A percentile compares a stretch with the other conserved stretches of the same genome.
Conservation (phyloP, 2,797 vertebrate genomes). For the Platalea minor region DNA sequence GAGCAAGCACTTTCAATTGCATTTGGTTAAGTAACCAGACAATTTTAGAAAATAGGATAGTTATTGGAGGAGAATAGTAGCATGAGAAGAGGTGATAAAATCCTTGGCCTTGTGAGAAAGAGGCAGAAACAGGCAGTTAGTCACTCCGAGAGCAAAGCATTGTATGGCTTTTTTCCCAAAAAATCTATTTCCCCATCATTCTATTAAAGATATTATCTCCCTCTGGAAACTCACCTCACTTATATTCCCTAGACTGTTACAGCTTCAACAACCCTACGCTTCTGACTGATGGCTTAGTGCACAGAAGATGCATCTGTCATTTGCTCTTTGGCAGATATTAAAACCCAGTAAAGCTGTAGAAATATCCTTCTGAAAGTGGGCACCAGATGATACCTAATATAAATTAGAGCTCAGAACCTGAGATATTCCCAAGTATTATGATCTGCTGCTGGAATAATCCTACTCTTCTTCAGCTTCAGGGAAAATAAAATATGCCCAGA, state of each 20-base stretch:
- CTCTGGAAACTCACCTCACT: slow-evolving; percentile 40
- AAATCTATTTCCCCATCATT: slow-evolving; percentile 28
- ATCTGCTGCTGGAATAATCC: neutral
- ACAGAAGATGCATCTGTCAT: slow-evolving; percentile 11
- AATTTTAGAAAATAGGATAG: neutral
- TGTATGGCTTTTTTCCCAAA: neutral
- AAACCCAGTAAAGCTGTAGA: slow-evolving; percentile 8
- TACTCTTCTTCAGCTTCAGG: neutral
- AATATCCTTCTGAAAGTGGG: slow-evolving; percentile 21
- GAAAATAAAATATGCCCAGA: neutral
- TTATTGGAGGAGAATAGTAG: neutral
- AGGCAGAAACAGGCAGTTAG: neutral
- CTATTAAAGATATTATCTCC: slow-evolving; percentile 47
- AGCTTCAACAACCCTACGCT: neutral
- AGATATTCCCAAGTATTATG: neutral
- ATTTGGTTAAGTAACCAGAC: neutral
- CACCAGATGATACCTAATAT: slow-evolving; percentile 1
- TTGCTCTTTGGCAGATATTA: slow-evolving; percentile 43
- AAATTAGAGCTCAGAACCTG: neutral
- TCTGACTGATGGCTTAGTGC: slow-evolving; percentile 30
- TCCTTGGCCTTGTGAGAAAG: neutral
- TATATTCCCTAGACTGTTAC: slow-evolving; percentile 1
- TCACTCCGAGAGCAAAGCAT: neutral
- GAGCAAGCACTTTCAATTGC: neutral
- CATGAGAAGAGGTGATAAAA: neutral